Base-by-base conservation (phyloP, 2,797 vertebrate species). In the Picus viridis region DNA sequence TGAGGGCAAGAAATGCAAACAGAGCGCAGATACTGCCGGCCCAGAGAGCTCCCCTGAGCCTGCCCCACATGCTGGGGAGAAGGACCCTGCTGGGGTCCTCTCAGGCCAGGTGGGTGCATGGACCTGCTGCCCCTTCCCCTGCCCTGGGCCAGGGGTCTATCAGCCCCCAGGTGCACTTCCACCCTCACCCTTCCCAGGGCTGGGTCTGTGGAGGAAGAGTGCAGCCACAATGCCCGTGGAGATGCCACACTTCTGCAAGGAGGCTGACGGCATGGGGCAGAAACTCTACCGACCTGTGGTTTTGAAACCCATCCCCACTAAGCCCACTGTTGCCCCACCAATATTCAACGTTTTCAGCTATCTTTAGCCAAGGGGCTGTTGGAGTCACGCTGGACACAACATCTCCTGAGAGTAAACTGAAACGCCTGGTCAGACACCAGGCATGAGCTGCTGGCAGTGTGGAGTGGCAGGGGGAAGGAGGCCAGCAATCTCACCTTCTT, bases 221-320 rank as follows among this genome's bases (percentile, higher is more conserved):
- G 68, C 91, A 0, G 97, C 78, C 3, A 0, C 88, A 4, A 91
- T 96, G 53, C 97, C 98, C 0, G 45, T 57, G 0, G 98, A 98
- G 80, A 80, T 95, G 78, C 91, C 88, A 2, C 96, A 78, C 79
- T 97, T 97, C 92, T 96, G 97, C 95, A 96, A 98, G 73, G 98
- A 98, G 32, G 96, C 94, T 9, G 93, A 96, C 0, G 95, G 96
- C 70, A 94, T 84, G 5, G 98, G 97, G 76, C 98, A 98, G 82
- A 99, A 98, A 88, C 95, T 98, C n/a, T 98, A 98, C 96, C 98
- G 98, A 45, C 99, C 99, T 1, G 98, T 99, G 88, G 99, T 99
- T 75, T 98, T 99, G 94, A 99, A 99, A 96, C 99, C 99, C 36
- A 99, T 99, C 79, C 99, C 99, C 62, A 99, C 99, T 45, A 99